Evolutionary conservation across 2,888 invertebrate genomes (phyloP).

Genomic region (Oscheius sp.): DNA sequence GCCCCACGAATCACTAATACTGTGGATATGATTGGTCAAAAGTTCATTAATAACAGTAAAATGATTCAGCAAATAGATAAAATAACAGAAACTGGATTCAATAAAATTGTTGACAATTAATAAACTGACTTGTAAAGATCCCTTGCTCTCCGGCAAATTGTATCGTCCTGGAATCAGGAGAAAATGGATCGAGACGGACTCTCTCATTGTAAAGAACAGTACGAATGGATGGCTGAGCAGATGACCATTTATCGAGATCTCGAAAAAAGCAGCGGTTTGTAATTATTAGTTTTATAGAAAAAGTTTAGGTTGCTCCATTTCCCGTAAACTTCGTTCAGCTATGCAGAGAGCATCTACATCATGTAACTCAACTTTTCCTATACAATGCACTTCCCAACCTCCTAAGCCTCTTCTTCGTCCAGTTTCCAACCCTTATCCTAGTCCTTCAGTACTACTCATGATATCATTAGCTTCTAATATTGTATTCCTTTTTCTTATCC

Average conservation of each 20-base stretch:
- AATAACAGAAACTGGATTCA: not conserved
- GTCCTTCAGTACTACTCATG: not conserved
- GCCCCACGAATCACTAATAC: slow-evolving; percentile 38
- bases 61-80: not conserved
- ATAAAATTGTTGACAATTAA: no score
- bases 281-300: not conserved
- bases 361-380: no score
- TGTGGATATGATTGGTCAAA: no score
- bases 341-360: not conserved
- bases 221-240: slow-evolving; percentile 58
- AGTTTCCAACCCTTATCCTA: not conserved
- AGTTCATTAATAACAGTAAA: no score
- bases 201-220: slow-evolving; percentile 58
- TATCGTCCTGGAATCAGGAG: slow-evolving; percentile 47
- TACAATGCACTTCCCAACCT: not conserved
- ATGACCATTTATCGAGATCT: slow-evolving; percentile 56
- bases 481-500: slow-evolving; percentile 2
- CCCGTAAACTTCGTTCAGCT: slow-evolving; percentile 5
- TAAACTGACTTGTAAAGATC: slow-evolving; percentile 54
- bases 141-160: slow-evolving; percentile 42
- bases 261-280: slow-evolving; percentile 48
- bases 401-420: not conserved
- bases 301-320: slow-evolving; percentile 20
- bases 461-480: slow-evolving; percentile 5
- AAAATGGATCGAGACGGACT: slow-evolving; percentile 55